Evolutionary conservation across 2,888 invertebrate genomes (phyloP).

Genomic region (Leptogaster cylindrica): DNA sequence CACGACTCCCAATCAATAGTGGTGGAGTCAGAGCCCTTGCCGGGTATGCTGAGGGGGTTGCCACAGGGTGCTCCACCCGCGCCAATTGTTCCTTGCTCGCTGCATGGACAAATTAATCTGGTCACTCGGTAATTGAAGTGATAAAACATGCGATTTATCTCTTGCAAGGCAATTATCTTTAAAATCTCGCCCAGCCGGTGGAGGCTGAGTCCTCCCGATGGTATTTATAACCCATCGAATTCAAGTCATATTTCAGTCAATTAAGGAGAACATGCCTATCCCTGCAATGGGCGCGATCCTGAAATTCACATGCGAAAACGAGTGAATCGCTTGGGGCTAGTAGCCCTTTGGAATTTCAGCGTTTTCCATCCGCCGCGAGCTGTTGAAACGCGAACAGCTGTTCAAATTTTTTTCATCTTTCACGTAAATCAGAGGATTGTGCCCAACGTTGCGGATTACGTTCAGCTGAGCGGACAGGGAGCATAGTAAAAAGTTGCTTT

Average conservation of each 20-base stretch:
- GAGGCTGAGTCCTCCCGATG: conserved; percentile 8
- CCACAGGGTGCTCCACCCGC: no score
- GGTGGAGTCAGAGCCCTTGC: no score
- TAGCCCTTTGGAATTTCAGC: background rate
- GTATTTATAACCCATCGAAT: conserved; percentile 36
- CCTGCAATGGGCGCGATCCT: conserved; percentile 3
- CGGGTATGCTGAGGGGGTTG: no score
- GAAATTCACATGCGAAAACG: conserved; percentile 11
- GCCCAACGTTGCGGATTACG: conserved; percentile 11
- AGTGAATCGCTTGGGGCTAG: conserved; percentile 16
- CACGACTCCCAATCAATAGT: no score
- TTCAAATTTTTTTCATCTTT: conserved; percentile 34
- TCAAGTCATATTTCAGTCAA: conserved; percentile 34
- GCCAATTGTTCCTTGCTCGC: no score
- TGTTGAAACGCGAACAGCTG: conserved; percentile 17
- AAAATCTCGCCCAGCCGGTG: conserved; percentile 12
- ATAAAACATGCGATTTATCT: conserved; percentile 25
- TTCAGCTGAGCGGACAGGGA: conserved; percentile 3
- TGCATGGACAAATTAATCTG: conserved; percentile 27
- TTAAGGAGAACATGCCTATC: conserved; percentile 32
- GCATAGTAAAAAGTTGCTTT: conserved; percentile 23
- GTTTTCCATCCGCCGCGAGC: background rate
- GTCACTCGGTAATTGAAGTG: conserved; percentile 16
- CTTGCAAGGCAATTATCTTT: conserved; percentile 27
- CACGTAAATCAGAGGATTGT: conserved; percentile 31